A percentile compares a stretch with the other conserved stretches of the same genome.
These are phyloP conservation scores for Garra rufa DNA, from an alignment of 2,113 vertebrate species.

Conservation along the genomic window DNA sequence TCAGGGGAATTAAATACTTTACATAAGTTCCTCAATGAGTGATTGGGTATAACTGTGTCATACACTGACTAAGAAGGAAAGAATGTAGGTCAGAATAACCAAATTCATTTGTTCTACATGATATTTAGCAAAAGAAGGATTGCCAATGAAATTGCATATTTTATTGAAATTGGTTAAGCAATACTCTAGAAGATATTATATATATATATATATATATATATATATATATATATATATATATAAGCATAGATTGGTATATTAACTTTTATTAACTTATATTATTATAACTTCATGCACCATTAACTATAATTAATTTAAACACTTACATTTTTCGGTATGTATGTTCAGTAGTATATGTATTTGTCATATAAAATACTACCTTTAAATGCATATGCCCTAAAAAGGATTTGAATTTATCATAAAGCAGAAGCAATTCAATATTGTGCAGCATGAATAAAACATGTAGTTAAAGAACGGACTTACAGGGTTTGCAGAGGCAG, in stretches of 20 bases:
- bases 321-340: no score
- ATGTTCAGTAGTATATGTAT: background rate
- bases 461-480: slow-evolving; percentile 62
- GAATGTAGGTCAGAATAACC: slow-evolving; percentile 12
- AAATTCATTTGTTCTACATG: slow-evolving; percentile 22
- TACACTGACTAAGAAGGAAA: slow-evolving; percentile 59
- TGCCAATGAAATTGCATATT: background rate
- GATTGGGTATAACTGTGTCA: slow-evolving; percentile 16
- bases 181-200: background rate
- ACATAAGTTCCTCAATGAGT: background rate
- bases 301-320: no score
- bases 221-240: no score
- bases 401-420: background rate
- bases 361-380: background rate
- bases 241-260: no score
- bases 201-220: no score
- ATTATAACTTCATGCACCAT: background rate
- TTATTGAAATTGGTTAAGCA: slow-evolving; percentile 1
- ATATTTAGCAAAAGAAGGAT: background rate
- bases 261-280: background rate
- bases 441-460: slow-evolving; percentile 8
- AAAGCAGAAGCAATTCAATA: background rate
- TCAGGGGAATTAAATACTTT: background rate
- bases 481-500: slow-evolving; percentile 68
- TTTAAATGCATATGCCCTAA: background rate